phyloP scores from a whole-genome alignment of 2,113 vertebrate genomes.

The Ceyx melanurus region DNA sequence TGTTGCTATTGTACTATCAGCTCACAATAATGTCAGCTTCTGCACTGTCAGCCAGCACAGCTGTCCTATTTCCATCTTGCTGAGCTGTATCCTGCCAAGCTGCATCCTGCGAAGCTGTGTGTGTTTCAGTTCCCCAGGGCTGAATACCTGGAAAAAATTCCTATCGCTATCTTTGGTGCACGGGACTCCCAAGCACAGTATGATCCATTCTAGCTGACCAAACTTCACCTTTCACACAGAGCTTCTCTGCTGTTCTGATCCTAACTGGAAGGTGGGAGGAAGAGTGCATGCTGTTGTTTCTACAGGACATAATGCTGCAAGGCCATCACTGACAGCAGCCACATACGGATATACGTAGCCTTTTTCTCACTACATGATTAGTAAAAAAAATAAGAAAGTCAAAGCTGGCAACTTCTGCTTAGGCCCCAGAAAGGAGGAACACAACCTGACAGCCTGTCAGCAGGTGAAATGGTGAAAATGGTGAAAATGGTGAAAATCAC shows the following conservation, averaged over 20 bases:
- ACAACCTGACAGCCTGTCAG: rapidly evolving
- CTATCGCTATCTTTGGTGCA: background rate
- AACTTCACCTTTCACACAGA: rapidly evolving
- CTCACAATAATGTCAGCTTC: background rate
- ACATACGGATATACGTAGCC: rapidly evolving
- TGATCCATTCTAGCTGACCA: background rate
- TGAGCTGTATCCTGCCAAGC: background rate
- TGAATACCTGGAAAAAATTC: background rate
- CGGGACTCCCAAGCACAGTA: background rate
- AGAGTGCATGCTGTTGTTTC: background rate
- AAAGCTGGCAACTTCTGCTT: background rate
- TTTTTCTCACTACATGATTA: background rate
- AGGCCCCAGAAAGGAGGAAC: background rate
- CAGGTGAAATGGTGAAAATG: too few relatives aligned
- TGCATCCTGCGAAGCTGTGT: background rate
- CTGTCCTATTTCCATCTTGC: background rate
- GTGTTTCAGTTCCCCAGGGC: background rate
- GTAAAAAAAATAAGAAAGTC: background rate
- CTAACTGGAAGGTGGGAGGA: background rate
- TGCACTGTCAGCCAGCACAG: rapidly evolving
- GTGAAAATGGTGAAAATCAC: background rate
- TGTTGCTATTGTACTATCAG: background rate
- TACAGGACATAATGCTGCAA: background rate
- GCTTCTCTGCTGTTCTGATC: background rate
- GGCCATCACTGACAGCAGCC: background rate